A percentile compares a stretch with the other conserved stretches of the same genome.
phyloP scores from a whole-genome alignment of 2,797 vertebrate species.

The Etheostoma perlongum region DNA sequence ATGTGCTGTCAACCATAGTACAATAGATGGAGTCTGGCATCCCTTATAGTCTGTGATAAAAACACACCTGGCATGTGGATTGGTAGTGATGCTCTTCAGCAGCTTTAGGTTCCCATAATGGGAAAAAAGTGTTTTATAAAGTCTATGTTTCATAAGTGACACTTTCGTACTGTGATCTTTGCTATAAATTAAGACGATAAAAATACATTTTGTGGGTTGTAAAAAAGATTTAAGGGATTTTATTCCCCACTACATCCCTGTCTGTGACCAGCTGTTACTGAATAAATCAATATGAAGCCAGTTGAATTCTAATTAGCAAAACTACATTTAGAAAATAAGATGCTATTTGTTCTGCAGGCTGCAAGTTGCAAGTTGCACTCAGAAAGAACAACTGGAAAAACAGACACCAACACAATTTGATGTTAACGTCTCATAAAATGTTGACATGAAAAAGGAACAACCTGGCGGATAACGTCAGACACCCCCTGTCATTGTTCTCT shows the following conservation, averaged over 20 bases:
- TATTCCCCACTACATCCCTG: slow-evolving; percentile 49
- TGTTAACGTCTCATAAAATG: slow-evolving; percentile 24
- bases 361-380: slow-evolving; percentile 14
- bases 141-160: slow-evolving; percentile 42
- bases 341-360: slow-evolving; percentile 37
- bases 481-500: slow-evolving; percentile 18
- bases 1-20: slow-evolving; percentile 12
- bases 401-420: slow-evolving; percentile 12
- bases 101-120: slow-evolving; percentile 21
- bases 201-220: slow-evolving; percentile 52
- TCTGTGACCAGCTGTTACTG: slow-evolving; percentile 67
- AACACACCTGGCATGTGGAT: slow-evolving; percentile 28
- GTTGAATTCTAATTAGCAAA: slow-evolving; percentile 56
- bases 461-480: slow-evolving; percentile 15
- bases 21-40: not conserved
- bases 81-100: not conserved
- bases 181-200: slow-evolving; percentile 54
- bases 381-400: slow-evolving; percentile 13
- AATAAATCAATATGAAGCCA: slow-evolving; percentile 63
- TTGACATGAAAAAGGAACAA: not conserved
- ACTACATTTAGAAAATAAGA: slow-evolving; percentile 50
- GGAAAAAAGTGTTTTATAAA: slow-evolving; percentile 38
- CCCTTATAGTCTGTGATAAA: not conserved
- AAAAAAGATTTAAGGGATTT: slow-evolving; percentile 66
- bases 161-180: slow-evolving; percentile 47